phyloP scores from a whole-genome alignment of 2,888 invertebrate species.

The Neoitamus cyanurus region DNA sequence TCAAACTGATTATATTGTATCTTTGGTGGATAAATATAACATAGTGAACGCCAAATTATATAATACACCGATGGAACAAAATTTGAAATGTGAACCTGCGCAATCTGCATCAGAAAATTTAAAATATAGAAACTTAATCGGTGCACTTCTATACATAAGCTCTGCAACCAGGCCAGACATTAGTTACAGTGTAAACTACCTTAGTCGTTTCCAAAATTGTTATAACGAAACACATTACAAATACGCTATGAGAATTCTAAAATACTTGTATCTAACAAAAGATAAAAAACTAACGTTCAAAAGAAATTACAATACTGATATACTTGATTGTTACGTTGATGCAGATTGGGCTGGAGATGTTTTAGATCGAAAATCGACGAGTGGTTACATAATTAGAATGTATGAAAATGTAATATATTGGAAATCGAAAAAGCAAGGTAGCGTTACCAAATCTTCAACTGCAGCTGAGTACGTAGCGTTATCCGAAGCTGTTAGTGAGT shows the following conservation, averaged over 20 bases:
- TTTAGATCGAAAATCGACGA: constrained; percentile 52
- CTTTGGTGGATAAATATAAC: background rate
- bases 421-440: constrained; percentile 59
- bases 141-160: constrained; percentile 58
- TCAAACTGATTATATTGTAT: constrained; percentile 50
- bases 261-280: constrained; percentile 57
- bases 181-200: constrained; percentile 59
- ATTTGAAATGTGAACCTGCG: constrained; percentile 46
- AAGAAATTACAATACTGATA: constrained; percentile 46
- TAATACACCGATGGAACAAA: constrained; percentile 48
- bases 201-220: constrained; percentile 60
- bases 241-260: constrained; percentile 58
- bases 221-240: constrained; percentile 55
- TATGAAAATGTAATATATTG: constrained; percentile 59
- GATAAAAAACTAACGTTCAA: constrained; percentile 54
- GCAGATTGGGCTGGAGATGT: constrained; percentile 60
- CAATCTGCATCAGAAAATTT: background rate
- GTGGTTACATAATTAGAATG: constrained; percentile 60
- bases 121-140: constrained; percentile 56
- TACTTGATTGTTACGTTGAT: constrained; percentile 57
- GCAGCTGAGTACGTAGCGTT: constrained; percentile 58
- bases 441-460: constrained; percentile 56
- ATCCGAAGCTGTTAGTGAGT: constrained; percentile 56
- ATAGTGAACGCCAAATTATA: constrained; percentile 44
- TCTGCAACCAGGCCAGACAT: constrained; percentile 59